These are phyloP conservation scores for Salvator merianae DNA, from an alignment of 2,113 vertebrate genomes.

Conservation along the genomic window DNA sequence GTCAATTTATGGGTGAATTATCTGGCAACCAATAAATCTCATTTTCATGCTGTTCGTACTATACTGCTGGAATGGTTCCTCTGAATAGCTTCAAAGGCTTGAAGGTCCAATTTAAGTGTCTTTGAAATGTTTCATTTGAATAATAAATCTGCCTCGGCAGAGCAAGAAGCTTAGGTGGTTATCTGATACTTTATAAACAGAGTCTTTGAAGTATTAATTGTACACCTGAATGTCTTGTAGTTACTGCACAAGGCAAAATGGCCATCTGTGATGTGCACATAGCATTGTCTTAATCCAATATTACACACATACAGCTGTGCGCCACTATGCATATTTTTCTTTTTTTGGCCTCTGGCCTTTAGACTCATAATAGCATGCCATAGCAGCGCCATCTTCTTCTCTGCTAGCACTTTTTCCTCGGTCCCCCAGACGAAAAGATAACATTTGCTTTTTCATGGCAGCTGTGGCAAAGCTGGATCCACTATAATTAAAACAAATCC, in stretches of 20 bases:
- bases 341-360: no score
- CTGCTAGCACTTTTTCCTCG: no score
- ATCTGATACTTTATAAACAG: conserved; percentile 51
- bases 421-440: no score
- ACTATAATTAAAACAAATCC: no score
- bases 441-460: no score
- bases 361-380: no score
- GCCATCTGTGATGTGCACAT: conserved; percentile 4
- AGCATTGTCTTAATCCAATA: neutral
- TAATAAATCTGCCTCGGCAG: conserved; percentile 45
- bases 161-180: conserved; percentile 39
- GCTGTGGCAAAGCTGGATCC: no score
- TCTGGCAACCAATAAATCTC: neutral
- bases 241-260: conserved; percentile 14
- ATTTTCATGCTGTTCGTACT: conserved; percentile 27
- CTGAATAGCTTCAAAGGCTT: conserved; percentile 45
- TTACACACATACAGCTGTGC: neutral
- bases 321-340: neutral
- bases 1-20: conserved; percentile 16
- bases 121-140: conserved; percentile 62
- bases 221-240: conserved; percentile 22
- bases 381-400: no score
- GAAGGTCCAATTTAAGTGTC: conserved; percentile 27
- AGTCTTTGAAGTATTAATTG: conserved; percentile 65
- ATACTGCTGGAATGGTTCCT: conserved; percentile 11